Evolutionary conservation across 2,797 vertebrate species (phyloP), one percentile per base, ranked within the genome.

Genomic region (Aeoliscus strigatus): DNA sequence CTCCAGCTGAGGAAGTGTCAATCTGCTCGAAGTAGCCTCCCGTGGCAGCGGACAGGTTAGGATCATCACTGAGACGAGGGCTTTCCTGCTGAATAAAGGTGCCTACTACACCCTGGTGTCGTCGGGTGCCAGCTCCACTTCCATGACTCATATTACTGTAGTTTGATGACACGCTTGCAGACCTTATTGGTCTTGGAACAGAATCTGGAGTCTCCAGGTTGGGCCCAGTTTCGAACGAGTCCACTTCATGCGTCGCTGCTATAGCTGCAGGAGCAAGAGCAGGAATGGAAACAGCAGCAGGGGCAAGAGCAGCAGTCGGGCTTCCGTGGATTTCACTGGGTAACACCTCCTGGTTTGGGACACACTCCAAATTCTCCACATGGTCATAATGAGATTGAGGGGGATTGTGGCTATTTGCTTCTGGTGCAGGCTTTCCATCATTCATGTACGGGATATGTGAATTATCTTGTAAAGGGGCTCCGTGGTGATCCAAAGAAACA

Each of bases 21-120:
- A 99, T 92, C 71, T 99, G 96, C 67, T 98, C 91, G 75, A 98
- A 99, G 77, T 98, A 99, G 34, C 82, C 83, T 8, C 86, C 82
- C 1, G 87, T 39, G 2, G 82, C 74, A 9, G 80, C 70, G 31
- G 75, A 9, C 8, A 60, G 30, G 52, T 17, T 56, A 4, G 75
- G 43, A 6, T 93, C 92, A 5, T 92, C 90, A 8, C 87, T 78
- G 1, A 91, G 91, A 7, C 89, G 94, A 5, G 92, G 92, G 2
- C 90, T 95, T 60, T 98, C 94, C 51, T 97, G 95, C 60, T 99
- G 96, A 70, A 98, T 99, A 63, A 99, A 99, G 0, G 96, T 98
- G 5, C 91, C 91, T 0, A 83, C 73, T 1, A 89, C 75, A 29
- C 94, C 92, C 2, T 89, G 92, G n/a, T 88, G 89, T 17, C 92